Base-by-base conservation (phyloP, 2,797 vertebrate genomes). In the Poeciliopsis turneri region DNA sequence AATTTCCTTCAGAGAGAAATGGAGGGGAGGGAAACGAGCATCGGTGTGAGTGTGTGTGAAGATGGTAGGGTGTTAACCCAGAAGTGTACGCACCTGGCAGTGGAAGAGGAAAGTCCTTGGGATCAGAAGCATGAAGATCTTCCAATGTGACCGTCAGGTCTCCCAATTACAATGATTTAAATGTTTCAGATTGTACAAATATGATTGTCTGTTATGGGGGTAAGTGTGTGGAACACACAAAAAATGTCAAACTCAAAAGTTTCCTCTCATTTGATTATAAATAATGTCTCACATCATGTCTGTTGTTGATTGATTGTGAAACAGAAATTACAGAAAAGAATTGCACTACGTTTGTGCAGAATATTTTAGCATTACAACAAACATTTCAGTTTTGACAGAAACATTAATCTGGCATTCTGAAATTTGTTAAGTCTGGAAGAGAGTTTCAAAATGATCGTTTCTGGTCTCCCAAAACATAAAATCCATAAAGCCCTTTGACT, bases 1-100 rank as follows among this genome's bases (percentile, higher is more conserved):
- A 95, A 94, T 95, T 96, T 96, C 95, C 96, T 94, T 92, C 94
- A 84, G 87, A 90, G 87, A 91, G 86, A 94, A 92, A 95, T 84
- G 86, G 83, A 93, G 90, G 78, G 45, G 91, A 90, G 88, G 88
- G 89, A 84, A 79, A 80, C 57, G 55, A 83, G 77, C 23, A 49
- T 79, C 74, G 90, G 85, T 83, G 81, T 85, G 85, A 75, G 75
- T 53, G 76, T 77, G 73, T 75, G 46, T 41, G 36, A 46, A 9
- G 57, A 82, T 47, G 77, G 78, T 66, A 53, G 81, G 82, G 85
- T 89, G 90, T 85, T 84, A 85, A 84, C 81, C 84, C 86, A 84
- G 86, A 90, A 88, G 88, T 84, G 78, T 78, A 77, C 84, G 90
- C 91, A 92, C 87, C 88, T 92, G 89, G 86, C 89, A 84, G 79